phyloP scores from a whole-genome alignment of 2,797 vertebrate genomes.

The Astyanax mexicanus region DNA sequence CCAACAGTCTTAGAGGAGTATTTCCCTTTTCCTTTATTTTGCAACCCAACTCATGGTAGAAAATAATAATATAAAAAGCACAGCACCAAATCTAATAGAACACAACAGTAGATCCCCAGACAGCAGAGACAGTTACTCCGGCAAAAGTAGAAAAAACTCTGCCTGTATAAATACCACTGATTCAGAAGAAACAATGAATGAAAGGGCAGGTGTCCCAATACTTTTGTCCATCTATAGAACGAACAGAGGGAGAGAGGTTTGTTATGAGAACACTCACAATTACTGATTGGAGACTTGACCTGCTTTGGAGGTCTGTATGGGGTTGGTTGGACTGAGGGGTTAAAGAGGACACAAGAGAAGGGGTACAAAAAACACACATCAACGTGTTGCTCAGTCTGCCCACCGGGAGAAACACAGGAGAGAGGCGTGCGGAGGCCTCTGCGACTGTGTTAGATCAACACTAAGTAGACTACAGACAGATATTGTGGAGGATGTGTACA shows the following conservation, averaged over 20 bases:
- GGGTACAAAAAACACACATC: not conserved
- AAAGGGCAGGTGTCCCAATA: too few species aligned
- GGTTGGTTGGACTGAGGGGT: not conserved
- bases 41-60: too few species aligned
- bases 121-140: too few species aligned
- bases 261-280: slow-evolving; percentile 46
- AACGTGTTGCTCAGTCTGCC: not conserved
- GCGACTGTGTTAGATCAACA: not conserved
- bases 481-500: not conserved
- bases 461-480: not conserved
- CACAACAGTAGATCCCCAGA: too few species aligned
- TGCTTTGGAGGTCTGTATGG: slow-evolving; percentile 27
- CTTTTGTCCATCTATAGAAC: not conserved
- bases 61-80: too few species aligned
- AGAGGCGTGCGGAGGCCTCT: not conserved
- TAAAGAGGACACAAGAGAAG: not conserved
- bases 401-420: not conserved
- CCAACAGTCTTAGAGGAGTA: too few species aligned
- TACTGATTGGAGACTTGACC: slow-evolving; percentile 56
- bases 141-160: too few species aligned
- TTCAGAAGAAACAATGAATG: too few species aligned
- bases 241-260: not conserved
- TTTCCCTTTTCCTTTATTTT: too few species aligned
- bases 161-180: too few species aligned
- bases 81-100: too few species aligned